Percentiles rank a stretch among this genome's conserved stretches.
These are phyloP conservation scores for Nezara viridula DNA, from an alignment of 2,888 invertebrate species.

Conservation along the genomic window DNA sequence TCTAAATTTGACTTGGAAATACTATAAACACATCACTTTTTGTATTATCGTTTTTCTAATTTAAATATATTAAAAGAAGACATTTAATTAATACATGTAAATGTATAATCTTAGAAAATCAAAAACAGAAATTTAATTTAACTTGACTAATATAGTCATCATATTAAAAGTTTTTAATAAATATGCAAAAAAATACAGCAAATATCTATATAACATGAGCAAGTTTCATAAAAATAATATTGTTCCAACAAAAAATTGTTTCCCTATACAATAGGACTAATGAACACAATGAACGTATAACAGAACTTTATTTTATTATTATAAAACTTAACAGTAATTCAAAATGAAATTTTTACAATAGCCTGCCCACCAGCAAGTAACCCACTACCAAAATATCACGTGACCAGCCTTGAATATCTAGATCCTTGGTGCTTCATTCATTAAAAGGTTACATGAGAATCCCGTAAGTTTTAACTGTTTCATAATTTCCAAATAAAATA, in stretches of 20 bases:
- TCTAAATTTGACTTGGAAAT: too few relatives aligned
- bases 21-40: too few relatives aligned
- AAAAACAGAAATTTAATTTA: neutral
- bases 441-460: constrained; percentile 45
- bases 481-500: neutral
- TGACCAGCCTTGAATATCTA: constrained; percentile 59
- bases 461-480: neutral
- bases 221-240: neutral
- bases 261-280: neutral
- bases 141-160: neutral
- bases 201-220: neutral
- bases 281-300: constrained; percentile 12
- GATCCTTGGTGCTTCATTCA: constrained; percentile 39
- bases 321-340: neutral
- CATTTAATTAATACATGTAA: too few relatives aligned
- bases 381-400: constrained; percentile 36
- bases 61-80: too few relatives aligned
- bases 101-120: too few relatives aligned
- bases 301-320: neutral
- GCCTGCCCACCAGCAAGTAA: constrained; percentile 29
- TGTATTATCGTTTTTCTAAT: too few relatives aligned
- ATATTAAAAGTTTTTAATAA: neutral
- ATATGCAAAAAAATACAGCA: neutral
- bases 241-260: neutral
- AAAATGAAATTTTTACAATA: constrained; percentile 30